A percentile compares a stretch with the other conserved stretches of the same genome.
phyloP scores from a whole-genome alignment of 2,113 vertebrate species.

The Takifugu bimaculatus region DNA sequence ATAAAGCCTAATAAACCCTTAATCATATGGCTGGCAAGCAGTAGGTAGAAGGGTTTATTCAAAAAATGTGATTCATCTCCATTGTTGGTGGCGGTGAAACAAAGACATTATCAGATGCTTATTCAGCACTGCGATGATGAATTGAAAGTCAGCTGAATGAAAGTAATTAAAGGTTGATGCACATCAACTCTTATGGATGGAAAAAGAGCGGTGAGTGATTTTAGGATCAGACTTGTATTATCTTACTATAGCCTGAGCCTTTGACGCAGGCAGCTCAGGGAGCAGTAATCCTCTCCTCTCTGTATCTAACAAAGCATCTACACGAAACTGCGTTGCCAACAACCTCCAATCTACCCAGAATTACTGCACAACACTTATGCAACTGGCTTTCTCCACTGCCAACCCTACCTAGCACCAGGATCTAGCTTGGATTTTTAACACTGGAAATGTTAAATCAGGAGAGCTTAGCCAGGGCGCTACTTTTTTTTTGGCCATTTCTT shows the following conservation, averaged over 20 bases:
- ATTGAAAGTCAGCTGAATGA: not conserved
- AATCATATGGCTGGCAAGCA: conserved; percentile 46
- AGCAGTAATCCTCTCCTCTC: conserved; percentile 63
- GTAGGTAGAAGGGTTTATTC: conserved; percentile 54
- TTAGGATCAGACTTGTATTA: too few relatives aligned
- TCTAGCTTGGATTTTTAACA: conserved; percentile 12
- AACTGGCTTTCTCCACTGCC: conserved; percentile 41
- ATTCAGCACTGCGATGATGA: conserved; percentile 11
- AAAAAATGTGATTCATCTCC: conserved; percentile 50
- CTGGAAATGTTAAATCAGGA: conserved; percentile 27
- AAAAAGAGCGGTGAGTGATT: conserved; percentile 10
- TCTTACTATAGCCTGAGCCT: conserved; percentile 56
- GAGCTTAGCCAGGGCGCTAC: conserved; percentile 24
- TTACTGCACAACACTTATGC: conserved; percentile 37
- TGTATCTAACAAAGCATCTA: conserved; percentile 48
- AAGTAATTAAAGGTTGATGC: conserved; percentile 2
- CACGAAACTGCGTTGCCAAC: conserved; percentile 39
- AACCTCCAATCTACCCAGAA: conserved; percentile 50
- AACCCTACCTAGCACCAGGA: conserved; percentile 17
- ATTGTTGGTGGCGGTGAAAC: conserved; percentile 39
- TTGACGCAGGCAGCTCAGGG: conserved; percentile 68
- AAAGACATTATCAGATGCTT: conserved; percentile 36
- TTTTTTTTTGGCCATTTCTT: conserved; percentile 24
- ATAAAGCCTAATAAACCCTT: conserved; percentile 58
- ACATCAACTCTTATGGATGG: conserved; percentile 17